Evolutionary conservation across 2,888 invertebrate genomes (phyloP).

Genomic region (Elaeidobius kamerunicus): DNA sequence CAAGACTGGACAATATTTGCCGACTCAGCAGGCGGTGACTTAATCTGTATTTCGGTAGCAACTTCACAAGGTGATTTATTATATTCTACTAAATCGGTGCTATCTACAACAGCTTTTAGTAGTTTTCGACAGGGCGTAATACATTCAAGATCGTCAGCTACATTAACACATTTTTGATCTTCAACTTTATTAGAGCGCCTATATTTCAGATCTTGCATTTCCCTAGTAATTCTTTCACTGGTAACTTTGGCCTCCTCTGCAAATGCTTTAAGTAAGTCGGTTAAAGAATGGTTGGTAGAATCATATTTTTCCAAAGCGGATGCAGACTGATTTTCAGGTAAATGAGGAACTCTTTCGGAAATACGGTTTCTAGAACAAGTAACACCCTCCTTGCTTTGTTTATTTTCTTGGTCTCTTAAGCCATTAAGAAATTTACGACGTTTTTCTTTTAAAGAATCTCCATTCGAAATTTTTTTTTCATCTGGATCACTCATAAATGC

Average conservation of each 20-base stretch:
- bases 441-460: constrained; percentile 46
- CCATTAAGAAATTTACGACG: constrained; percentile 45
- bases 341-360: constrained; percentile 32
- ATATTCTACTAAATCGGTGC: constrained; percentile 39
- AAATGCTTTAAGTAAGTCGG: constrained; percentile 69
- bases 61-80: constrained; percentile 39
- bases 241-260: constrained; percentile 75
- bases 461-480: constrained; percentile 36
- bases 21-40: constrained; percentile 38
- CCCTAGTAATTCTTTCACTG: constrained; percentile 63
- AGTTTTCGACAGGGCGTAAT: constrained; percentile 53
- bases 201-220: constrained; percentile 49
- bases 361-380: too few relatives aligned
- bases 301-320: constrained; percentile 36
- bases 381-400: constrained; percentile 36
- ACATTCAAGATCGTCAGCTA: neutral
- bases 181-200: constrained; percentile 41
- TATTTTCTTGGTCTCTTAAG: constrained; percentile 35
- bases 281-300: constrained; percentile 50
- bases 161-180: neutral
- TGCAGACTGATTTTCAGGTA: constrained; percentile 41
- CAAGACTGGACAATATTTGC: constrained; percentile 45
- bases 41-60: constrained; percentile 39
- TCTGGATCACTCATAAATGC: constrained; percentile 49
- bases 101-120: constrained; percentile 48